A percentile compares a stretch with the other conserved stretches of the same genome.
These are phyloP conservation scores for Sprattus sprattus DNA, from an alignment of 2,113 vertebrate species.

Conservation along the genomic window DNA sequence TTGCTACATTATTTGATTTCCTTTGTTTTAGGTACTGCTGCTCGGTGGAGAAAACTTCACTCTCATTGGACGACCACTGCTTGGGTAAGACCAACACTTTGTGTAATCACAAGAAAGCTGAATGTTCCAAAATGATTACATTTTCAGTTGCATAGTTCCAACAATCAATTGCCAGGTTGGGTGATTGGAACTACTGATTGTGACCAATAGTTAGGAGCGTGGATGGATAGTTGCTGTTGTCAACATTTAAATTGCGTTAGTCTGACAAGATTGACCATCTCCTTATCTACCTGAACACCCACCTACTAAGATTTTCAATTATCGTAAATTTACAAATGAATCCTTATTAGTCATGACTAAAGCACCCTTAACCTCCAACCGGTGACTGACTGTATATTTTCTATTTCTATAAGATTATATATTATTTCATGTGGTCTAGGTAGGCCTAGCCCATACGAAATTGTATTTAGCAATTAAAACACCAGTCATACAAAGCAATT, in stretches of 20 bases:
- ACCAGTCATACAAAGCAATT: too few relatives aligned
- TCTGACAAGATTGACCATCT: not conserved
- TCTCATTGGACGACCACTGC: conserved; percentile 77
- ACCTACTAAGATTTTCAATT: not conserved
- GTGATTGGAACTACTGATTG: not conserved
- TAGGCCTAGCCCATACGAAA: too few relatives aligned
- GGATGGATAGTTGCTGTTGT: not conserved
- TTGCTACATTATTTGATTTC: not conserved
- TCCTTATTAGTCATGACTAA: too few relatives aligned
- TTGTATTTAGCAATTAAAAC: too few relatives aligned
- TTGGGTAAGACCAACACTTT: conserved; percentile 69
- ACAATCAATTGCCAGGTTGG: too few relatives aligned
- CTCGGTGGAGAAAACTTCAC: conserved; percentile 83
- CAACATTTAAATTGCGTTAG: not conserved
- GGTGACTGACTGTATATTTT: too few relatives aligned
- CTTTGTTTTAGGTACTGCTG: conserved; percentile 74
- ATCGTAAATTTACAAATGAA: too few relatives aligned
- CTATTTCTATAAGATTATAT: too few relatives aligned
- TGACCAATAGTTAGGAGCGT: not conserved
- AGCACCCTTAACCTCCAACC: too few relatives aligned
- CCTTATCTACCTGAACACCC: not conserved
- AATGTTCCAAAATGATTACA: not conserved
- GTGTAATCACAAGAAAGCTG: not conserved
- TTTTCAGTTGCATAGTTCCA: not conserved
- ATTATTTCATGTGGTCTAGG: too few relatives aligned